Conservation (phyloP, 1,140 invertebrate species). For the Tetramorium simillimum region DNA sequence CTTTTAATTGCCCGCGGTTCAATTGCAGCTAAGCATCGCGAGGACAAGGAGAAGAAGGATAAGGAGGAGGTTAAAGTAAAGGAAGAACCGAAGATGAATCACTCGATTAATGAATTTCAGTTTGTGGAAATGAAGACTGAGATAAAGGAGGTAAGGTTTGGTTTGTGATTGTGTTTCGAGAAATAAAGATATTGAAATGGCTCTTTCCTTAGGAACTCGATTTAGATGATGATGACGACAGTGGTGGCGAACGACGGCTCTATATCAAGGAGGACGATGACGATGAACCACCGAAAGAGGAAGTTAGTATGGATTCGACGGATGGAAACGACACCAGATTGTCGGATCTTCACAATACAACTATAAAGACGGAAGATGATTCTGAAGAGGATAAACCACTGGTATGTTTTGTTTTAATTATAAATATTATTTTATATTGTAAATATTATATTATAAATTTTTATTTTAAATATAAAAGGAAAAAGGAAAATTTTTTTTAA, state of each 20-base stretch:
- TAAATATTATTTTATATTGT: too few species aligned
- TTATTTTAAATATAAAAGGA: neutral
- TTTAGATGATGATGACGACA: slow-evolving; percentile 84
- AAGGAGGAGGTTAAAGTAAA: slow-evolving; percentile 79
- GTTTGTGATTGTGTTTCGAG: neutral
- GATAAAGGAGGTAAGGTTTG: slow-evolving; percentile 79
- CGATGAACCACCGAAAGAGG: slow-evolving; percentile 73
- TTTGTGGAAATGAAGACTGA: slow-evolving; percentile 57
- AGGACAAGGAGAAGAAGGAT: slow-evolving; percentile 81
- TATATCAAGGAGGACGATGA: slow-evolving; percentile 84
- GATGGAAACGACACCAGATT: slow-evolving; percentile 83
- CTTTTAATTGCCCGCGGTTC: neutral
- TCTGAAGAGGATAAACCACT: slow-evolving; percentile 93
- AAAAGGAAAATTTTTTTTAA: neutral
- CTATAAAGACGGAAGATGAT: slow-evolving; percentile 85
- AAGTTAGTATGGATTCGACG: slow-evolving; percentile 79
- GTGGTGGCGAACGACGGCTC: slow-evolving; percentile 80
- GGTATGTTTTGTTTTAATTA: slow-evolving; percentile 83
- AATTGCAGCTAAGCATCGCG: slow-evolving; percentile 80
- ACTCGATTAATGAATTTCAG: slow-evolving; percentile 58
- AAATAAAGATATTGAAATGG: neutral
- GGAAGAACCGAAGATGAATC: slow-evolving; percentile 59
- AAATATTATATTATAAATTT: too few species aligned
- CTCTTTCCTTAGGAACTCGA: slow-evolving; percentile 77
- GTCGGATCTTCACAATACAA: slow-evolving; percentile 84